phyloP scores from a whole-genome alignment of 2,797 vertebrate species.

The Melanotaenia pygmaea region DNA sequence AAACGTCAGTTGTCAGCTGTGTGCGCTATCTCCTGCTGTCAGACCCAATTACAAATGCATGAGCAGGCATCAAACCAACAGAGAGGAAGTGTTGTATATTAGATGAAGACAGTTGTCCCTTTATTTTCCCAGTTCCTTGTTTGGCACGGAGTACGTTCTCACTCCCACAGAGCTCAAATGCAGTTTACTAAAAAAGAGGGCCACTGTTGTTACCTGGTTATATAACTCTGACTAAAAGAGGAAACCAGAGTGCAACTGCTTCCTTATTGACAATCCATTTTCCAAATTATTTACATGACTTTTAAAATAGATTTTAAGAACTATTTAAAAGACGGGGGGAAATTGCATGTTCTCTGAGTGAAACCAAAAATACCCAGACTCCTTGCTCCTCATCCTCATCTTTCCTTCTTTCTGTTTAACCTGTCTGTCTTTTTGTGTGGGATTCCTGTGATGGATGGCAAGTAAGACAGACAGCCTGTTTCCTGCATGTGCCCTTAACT shows the following conservation, averaged over 20 bases:
- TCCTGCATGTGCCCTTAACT: constrained; percentile 74
- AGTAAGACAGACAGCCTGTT: constrained; percentile 58
- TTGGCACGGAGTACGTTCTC: constrained; percentile 12
- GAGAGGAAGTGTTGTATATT: constrained; percentile 20
- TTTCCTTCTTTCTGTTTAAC: constrained; percentile 16
- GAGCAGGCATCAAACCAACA: constrained; percentile 30
- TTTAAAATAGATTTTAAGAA: constrained; percentile 10
- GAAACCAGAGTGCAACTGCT: constrained; percentile 2
- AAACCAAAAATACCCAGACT: constrained; percentile 8
- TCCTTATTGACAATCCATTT: constrained; percentile 16
- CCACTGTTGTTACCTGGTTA: constrained; percentile 22
- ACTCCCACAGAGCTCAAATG: constrained; percentile 8
- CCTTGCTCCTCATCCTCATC: constrained; percentile 5
- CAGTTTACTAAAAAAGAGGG: constrained; percentile 8
- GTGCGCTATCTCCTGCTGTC: constrained; percentile 59
- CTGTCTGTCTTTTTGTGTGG: constrained; percentile 9
- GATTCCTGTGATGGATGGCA: constrained; percentile 39
- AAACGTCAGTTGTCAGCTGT: constrained; percentile 49
- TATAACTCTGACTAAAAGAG: constrained; percentile 20
- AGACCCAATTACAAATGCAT: constrained; percentile 19
- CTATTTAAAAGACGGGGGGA: neutral
- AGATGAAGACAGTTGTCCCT: constrained; percentile 23
- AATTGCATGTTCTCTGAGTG: neutral
- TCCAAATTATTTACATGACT: neutral
- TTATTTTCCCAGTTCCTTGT: constrained; percentile 17